phyloP scores from a whole-genome alignment of 1,140 invertebrate species.

The Araneus ventricosus region DNA sequence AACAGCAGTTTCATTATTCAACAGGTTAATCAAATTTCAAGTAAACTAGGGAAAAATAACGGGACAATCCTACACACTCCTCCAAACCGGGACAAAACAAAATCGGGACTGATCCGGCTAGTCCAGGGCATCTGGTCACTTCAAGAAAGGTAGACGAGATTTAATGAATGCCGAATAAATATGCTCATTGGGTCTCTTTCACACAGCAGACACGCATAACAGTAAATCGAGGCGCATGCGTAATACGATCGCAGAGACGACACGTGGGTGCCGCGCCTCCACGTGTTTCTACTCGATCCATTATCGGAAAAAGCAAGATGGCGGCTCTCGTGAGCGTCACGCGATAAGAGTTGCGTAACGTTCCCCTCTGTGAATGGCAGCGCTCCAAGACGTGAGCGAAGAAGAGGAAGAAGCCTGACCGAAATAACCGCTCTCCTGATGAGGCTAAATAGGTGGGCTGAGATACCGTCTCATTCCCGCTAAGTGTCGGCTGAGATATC shows the following conservation, averaged over 20 bases:
- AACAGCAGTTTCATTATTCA: no score
- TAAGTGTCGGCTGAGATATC: no score
- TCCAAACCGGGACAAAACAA: no score
- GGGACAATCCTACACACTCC: no score
- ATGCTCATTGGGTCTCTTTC: no score
- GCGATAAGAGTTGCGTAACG: neutral
- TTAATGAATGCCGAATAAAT: no score
- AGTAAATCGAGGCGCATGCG: neutral
- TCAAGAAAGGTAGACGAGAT: no score
- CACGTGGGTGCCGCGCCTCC: neutral
- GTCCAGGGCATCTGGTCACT: no score
- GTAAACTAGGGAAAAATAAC: no score
- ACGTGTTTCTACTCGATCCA: neutral
- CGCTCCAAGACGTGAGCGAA: conserved; percentile 12
- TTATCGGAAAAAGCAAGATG: neutral
- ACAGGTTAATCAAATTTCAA: no score
- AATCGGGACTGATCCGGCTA: no score
- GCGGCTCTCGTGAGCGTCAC: neutral
- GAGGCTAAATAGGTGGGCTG: conserved; percentile 27
- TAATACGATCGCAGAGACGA: neutral
- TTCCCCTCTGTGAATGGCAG: neutral
- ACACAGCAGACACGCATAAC: no score
- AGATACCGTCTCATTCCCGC: neutral
- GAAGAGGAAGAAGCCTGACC: neutral
- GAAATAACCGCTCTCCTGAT: conserved; percentile 7